Percentiles rank a stretch among this genome's conserved stretches.
Evolutionary conservation across 2,888 invertebrate genomes (phyloP).

Genomic region (Sinhomidia bicolor): DNA sequence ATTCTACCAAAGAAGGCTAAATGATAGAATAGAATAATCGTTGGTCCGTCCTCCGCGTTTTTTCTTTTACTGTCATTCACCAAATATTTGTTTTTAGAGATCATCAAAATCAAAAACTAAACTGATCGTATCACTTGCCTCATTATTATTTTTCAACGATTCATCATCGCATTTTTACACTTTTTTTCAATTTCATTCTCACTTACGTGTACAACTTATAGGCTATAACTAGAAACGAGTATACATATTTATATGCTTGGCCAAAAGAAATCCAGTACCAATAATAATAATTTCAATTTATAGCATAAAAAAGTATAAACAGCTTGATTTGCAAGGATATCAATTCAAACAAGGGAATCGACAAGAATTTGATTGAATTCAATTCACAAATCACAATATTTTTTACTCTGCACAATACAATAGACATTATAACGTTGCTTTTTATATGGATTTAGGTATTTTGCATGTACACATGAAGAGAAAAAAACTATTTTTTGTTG

Average conservation of each 20-base stretch:
- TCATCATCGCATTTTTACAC: neutral
- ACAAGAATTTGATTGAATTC: conserved; percentile 50
- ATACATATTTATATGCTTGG: neutral
- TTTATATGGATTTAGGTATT: neutral
- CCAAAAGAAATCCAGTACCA: conserved; percentile 42
- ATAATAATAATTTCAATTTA: conserved; percentile 56
- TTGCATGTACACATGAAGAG: neutral
- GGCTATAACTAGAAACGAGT: too few relatives aligned
- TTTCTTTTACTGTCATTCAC: conserved; percentile 8
- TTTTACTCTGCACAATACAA: neutral
- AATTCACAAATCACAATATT: conserved; percentile 43
- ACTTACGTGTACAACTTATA: neutral
- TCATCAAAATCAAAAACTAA: conserved; percentile 5
- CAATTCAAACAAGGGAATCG: conserved; percentile 44
- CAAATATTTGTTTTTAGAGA: conserved; percentile 35
- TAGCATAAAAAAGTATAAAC: conserved; percentile 12
- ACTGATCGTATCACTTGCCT: neutral
- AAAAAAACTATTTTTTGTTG: too few relatives aligned
- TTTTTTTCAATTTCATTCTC: neutral
- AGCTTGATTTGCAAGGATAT: conserved; percentile 63
- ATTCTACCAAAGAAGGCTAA: conserved; percentile 33
- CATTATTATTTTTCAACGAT: neutral
- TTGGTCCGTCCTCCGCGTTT: conserved; percentile 17
- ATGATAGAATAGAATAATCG: neutral
- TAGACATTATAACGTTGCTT: neutral